Evolutionary conservation across 2,888 invertebrate genomes (phyloP).

Genomic region (Craniophora ligustri): DNA sequence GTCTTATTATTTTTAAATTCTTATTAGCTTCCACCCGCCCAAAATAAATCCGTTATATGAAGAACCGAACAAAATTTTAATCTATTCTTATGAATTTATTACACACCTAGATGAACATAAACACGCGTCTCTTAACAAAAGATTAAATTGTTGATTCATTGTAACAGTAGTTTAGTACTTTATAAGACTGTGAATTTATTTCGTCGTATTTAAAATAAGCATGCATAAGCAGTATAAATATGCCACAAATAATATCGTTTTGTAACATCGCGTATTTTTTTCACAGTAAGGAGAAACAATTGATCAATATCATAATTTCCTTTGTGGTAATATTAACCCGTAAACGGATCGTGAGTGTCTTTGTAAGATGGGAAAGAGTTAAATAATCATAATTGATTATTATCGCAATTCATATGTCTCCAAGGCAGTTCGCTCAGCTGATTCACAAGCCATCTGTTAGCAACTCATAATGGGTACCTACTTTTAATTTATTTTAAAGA

Average conservation of each 20-base stretch:
- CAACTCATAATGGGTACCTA: too few species aligned
- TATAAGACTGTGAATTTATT: not conserved
- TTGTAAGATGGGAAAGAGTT: not conserved
- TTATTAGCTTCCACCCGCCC: too few species aligned
- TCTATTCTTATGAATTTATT: not conserved
- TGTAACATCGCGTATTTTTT: not conserved
- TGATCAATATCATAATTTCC: not conserved
- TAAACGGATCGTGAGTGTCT: not conserved
- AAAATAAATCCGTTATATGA: too few species aligned
- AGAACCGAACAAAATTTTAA: not conserved
- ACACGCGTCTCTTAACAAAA: constrained; percentile 16
- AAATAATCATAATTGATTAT: not conserved
- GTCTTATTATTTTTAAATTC: too few species aligned
- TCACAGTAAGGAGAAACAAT: not conserved
- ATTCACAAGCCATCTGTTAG: not conserved
- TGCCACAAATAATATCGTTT: not conserved
- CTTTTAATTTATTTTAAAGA: too few species aligned
- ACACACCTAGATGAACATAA: constrained; percentile 13
- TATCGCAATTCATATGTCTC: not conserved
- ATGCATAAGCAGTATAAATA: too few species aligned
- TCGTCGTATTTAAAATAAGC: not conserved
- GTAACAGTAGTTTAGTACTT: constrained; percentile 10
- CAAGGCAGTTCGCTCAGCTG: not conserved
- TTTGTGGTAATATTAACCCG: not conserved
- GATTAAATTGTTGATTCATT: constrained; percentile 3